Evolutionary conservation across 1,140 invertebrate species (phyloP), one percentile per base, ranked within the genome.

Genomic region (Sesamia nonagrioides): DNA sequence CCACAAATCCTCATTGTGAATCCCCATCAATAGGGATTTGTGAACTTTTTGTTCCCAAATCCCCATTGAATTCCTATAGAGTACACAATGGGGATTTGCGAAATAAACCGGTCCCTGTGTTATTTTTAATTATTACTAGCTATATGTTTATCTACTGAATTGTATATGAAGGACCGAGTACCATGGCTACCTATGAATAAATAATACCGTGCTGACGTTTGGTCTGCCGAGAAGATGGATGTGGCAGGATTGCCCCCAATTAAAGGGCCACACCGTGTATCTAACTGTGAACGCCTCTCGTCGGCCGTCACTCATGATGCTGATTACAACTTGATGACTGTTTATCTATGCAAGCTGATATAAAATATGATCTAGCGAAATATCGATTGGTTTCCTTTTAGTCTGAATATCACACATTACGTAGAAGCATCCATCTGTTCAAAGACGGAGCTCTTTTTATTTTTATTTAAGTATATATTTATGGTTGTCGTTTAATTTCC

Each of bases 401-500:
- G 40, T 4, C 37, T 50, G 42, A 50, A 69, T 42, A 50, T 69
- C 45, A 66, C 2, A 21, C 45, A 58, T 73, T 18, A 73, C 37
- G 37, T 15, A 17, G 52, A 37, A 9, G 18, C 71, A 18, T 73
- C 37, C 71, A 18, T 73, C 37, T 58, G 48, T 54, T 54, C 33
- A 54, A 45, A 71, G 42, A 54, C n/a, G 6, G 48, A 13, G 35
- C 48, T 71, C 48, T 54, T 61, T 40, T 77, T 77, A 69, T 72
- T 74, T 78, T 68, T 58, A 50, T 77, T 77, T 81, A 72, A 77
- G 54, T 72, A 69, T 42, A 73, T 81, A 56, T 73, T 81, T 80
- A 77, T 77, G 48, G 35, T 37, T 76, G 71, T 73, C 74, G 68
- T 82, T 84, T 82, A 79, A 84, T 81, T 79, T 66, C 76, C 35